Conservation (phyloP, 2,797 vertebrate species). For the Gallinago nigripennis region DNA sequence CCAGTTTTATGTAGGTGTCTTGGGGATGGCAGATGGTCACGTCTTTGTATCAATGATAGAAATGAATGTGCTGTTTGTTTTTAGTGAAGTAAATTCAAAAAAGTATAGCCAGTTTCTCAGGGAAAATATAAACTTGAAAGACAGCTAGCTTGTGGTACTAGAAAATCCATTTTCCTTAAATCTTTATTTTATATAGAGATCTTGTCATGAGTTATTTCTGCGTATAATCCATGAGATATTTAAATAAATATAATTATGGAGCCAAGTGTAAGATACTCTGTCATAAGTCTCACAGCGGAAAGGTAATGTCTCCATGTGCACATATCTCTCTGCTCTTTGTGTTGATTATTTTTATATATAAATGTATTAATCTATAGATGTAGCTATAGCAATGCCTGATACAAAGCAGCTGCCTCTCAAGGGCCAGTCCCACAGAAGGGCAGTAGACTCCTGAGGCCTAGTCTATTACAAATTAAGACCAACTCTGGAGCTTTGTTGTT, state of each 20-base stretch:
- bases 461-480: background rate
- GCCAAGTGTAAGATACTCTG: background rate
- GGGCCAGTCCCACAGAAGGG: background rate
- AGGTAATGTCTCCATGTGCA: background rate
- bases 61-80: background rate
- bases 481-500: conserved; percentile 44
- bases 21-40: background rate
- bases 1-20: background rate
- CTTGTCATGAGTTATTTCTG: background rate
- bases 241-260: background rate
- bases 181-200: background rate
- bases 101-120: background rate
- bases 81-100: background rate
- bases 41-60: conserved; percentile 17
- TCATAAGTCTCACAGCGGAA: background rate
- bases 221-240: background rate
- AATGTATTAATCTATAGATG: background rate
- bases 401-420: background rate
- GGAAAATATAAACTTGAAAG: background rate
- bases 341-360: background rate
- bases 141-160: background rate
- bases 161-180: background rate
- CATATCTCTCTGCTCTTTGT: background rate
- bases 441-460: background rate
- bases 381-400: background rate